Percentiles rank a stretch among this genome's conserved stretches.
phyloP scores from a whole-genome alignment of 2,113 vertebrate species.

The Chionis minor region DNA sequence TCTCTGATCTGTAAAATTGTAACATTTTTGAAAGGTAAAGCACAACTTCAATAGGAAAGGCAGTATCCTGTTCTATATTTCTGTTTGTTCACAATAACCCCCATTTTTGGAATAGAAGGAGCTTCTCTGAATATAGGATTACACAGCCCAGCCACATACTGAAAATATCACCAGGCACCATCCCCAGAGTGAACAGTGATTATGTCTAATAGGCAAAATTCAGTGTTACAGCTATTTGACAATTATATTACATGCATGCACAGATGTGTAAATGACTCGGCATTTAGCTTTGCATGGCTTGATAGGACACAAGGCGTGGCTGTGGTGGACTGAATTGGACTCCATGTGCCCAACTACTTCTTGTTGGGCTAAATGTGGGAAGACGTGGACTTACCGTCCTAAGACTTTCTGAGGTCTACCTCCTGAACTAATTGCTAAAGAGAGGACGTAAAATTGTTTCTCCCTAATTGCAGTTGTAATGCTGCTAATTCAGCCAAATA shows the following conservation, averaged over 20 bases:
- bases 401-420: background rate
- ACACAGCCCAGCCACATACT: background rate
- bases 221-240: background rate
- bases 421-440: background rate
- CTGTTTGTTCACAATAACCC: background rate
- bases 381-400: background rate
- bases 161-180: background rate
- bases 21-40: background rate
- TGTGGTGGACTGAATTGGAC: background rate
- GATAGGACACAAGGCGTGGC: background rate
- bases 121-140: background rate
- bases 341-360: background rate
- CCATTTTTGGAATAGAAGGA: background rate
- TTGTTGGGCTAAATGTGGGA: background rate
- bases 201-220: background rate
- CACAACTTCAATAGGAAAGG: background rate
- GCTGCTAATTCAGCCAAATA: background rate
- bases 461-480: background rate
- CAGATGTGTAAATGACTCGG: background rate
- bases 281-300: background rate
- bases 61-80: background rate
- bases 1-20: background rate
- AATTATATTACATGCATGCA: background rate
- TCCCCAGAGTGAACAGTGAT: background rate
- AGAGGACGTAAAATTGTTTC: background rate